Evolutionary conservation across 2,888 invertebrate species (phyloP).

Genomic region (Gerosis bhagava): DNA sequence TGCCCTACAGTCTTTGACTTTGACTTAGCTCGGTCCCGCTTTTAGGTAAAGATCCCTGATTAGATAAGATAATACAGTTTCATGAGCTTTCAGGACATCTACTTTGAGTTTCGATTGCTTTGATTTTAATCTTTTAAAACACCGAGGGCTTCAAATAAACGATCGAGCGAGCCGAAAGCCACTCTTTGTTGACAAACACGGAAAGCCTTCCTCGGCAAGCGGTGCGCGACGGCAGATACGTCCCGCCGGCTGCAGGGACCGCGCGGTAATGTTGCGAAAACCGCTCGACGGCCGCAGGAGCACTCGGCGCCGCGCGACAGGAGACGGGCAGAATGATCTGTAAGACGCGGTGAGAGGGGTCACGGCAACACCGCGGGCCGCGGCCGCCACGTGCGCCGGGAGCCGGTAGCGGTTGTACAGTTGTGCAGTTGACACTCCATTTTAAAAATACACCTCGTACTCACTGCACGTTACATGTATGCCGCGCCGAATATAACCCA

Average conservation of each 20-base stretch:
- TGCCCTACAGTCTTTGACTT: too few relatives aligned
- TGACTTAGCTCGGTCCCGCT: too few relatives aligned
- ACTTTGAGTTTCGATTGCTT: too few relatives aligned
- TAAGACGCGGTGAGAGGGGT: constrained; percentile 13
- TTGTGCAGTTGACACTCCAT: constrained; percentile 16
- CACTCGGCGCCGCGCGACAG: constrained; percentile 31
- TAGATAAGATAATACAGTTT: too few relatives aligned
- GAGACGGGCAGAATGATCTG: constrained; percentile 30
- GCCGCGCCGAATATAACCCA: constrained; percentile 29
- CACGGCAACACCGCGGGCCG: constrained; percentile 17
- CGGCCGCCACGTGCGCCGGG: constrained; percentile 28
- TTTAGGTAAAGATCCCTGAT: too few relatives aligned
- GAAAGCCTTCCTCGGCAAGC: not conserved
- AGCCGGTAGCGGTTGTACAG: too few relatives aligned
- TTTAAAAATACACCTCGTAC: constrained; percentile 29
- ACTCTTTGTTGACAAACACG: too few relatives aligned
- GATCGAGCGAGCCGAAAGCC: too few relatives aligned
- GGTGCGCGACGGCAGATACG: constrained; percentile 25
- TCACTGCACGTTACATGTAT: constrained; percentile 20
- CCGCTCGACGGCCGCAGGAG: constrained; percentile 25
- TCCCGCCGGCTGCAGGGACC: constrained; percentile 39
- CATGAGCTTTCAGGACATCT: too few relatives aligned
- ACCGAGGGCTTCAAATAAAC: too few relatives aligned
- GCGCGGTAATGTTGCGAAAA: constrained; percentile 37
- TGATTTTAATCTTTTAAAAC: too few relatives aligned